These are phyloP conservation scores for Lepisosteus osseus DNA, from an alignment of 2,113 vertebrate species.

Conservation along the genomic window DNA sequence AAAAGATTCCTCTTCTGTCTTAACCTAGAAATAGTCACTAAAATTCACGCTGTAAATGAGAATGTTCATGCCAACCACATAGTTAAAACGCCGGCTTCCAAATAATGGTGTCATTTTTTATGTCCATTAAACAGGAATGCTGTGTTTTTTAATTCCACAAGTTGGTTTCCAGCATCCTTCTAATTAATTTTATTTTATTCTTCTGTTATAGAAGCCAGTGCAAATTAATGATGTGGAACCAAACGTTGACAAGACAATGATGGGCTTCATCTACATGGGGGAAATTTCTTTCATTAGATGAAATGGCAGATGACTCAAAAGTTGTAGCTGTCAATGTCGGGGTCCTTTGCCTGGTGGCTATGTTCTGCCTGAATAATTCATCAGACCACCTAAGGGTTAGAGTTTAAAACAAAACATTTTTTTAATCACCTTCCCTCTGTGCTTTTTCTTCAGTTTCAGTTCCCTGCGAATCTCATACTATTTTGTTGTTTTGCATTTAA, in stretches of 20 bases:
- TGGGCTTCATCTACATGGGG: constrained; percentile 68
- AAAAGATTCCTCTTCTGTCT: constrained; percentile 37
- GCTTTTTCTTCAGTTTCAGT: constrained; percentile 36
- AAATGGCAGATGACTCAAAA: constrained; percentile 69
- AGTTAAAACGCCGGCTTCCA: constrained; percentile 49
- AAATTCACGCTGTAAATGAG: constrained; percentile 57
- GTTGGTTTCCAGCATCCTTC: constrained; percentile 72
- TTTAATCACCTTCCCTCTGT: constrained; percentile 24
- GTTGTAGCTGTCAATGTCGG: constrained; percentile 48
- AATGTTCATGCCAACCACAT: constrained; percentile 53
- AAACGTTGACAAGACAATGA: constrained; percentile 65
- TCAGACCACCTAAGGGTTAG: constrained; percentile 55
- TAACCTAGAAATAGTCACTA: constrained; percentile 43
- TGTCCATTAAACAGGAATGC: constrained; percentile 73
- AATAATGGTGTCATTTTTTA: constrained; percentile 71
- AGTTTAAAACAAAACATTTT: constrained; percentile 48
- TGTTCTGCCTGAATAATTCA: constrained; percentile 61
- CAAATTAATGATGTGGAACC: constrained; percentile 77
- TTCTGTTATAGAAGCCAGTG: constrained; percentile 70
- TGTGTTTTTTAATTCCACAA: constrained; percentile 78
- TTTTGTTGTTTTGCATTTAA: constrained; percentile 20
- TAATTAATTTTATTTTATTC: constrained; percentile 80
- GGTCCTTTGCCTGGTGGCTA: constrained; percentile 56
- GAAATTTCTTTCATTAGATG: constrained; percentile 70
- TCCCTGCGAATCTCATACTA: constrained; percentile 35